A percentile compares a stretch with the other conserved stretches of the same genome.
Conservation (phyloP, 2,797 vertebrate species). For the Micropoecilia bifurca region DNA sequence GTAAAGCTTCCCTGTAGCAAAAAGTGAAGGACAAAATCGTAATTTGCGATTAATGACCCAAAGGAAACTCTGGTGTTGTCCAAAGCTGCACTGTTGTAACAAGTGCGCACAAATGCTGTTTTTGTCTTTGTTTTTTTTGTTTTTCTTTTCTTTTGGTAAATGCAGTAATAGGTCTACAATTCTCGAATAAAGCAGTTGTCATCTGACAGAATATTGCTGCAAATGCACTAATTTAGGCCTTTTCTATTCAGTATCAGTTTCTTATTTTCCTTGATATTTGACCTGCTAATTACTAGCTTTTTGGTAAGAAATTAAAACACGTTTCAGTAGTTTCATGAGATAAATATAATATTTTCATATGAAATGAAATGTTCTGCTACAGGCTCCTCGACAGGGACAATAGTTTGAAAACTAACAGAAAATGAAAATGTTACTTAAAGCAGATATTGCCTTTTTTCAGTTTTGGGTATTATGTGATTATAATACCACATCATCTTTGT, state of each 20-base stretch:
- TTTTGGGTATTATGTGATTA: neutral
- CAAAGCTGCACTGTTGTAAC: neutral
- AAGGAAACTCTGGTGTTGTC: neutral
- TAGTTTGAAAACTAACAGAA: neutral
- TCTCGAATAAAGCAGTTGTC: neutral
- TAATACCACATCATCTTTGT: neutral
- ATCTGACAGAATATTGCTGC: neutral
- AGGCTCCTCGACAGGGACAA: neutral
- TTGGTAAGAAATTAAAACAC: neutral
- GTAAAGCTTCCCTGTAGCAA: neutral
- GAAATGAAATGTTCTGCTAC: neutral
- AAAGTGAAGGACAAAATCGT: neutral
- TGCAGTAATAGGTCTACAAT: neutral
- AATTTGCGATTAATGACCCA: neutral
- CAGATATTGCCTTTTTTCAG: neutral
- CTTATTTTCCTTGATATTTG: neutral
- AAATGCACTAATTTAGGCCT: neutral
- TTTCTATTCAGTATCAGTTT: neutral
- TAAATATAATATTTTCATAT: neutral
- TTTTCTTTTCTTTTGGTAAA: neutral
- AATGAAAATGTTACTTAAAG: neutral
- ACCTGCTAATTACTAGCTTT: neutral
- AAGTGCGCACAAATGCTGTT: neutral
- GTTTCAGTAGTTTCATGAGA: neutral
- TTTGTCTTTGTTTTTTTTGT: neutral